These are phyloP conservation scores for Lissocephala sabroskyi DNA, from an alignment of 2,888 invertebrate genomes.

Conservation along the genomic window DNA sequence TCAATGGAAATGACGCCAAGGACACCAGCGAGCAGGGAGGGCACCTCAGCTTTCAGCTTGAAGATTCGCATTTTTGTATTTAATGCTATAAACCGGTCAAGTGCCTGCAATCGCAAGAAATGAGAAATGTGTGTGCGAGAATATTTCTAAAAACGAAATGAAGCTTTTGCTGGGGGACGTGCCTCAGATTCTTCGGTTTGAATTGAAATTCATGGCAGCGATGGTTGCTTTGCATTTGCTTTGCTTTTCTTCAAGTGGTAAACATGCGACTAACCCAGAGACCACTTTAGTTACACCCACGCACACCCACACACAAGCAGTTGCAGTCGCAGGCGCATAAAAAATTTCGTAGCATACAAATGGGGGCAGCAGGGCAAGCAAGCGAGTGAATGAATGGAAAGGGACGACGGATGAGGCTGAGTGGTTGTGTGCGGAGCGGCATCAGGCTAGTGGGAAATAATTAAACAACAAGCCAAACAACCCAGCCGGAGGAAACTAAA, in stretches of 20 bases:
- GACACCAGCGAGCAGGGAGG: too few species aligned
- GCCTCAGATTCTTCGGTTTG: too few species aligned
- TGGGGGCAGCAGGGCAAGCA: constrained; percentile 36
- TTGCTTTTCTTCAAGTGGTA: constrained; percentile 40
- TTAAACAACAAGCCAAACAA: constrained; percentile 9
- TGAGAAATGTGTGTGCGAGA: constrained; percentile 6
- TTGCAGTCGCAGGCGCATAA: not conserved
- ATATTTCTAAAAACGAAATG: too few species aligned
- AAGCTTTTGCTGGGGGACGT: too few species aligned
- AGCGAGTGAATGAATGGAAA: too few species aligned
- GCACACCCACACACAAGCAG: constrained; percentile 18
- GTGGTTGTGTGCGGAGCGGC: too few species aligned
- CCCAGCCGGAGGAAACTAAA: constrained; percentile 37
- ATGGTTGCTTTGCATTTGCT: constrained; percentile 28
- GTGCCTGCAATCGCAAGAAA: constrained; percentile 24
- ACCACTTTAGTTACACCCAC: constrained; percentile 7
- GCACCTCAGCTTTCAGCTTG: too few species aligned
- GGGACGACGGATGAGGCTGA: too few species aligned
- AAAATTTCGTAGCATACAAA: constrained; percentile 54
- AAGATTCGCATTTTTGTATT: not conserved
- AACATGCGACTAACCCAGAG: constrained; percentile 20
- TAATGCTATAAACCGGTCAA: constrained; percentile 30
- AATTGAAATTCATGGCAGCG: too few species aligned
- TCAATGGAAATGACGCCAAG: too few species aligned
- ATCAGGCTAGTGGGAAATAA: not conserved